Conservation (phyloP, 2,888 invertebrate genomes). For the Erebia aethiops region DNA sequence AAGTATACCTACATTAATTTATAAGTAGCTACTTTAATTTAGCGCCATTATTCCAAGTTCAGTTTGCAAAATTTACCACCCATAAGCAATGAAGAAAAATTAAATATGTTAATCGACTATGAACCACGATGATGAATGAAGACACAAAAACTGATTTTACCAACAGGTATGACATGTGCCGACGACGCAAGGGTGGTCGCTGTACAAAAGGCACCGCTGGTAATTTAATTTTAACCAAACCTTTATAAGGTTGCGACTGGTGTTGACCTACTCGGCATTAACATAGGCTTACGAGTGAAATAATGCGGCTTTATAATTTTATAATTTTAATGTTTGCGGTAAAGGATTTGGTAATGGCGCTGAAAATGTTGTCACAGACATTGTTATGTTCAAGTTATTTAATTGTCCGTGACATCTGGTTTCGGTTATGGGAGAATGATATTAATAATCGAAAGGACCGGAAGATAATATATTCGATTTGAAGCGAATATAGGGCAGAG, state of each 20-base stretch:
- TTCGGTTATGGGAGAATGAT: constrained; percentile 33
- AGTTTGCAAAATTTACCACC: constrained; percentile 31
- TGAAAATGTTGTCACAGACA: constrained; percentile 61
- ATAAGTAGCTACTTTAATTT: constrained; percentile 50
- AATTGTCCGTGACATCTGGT: constrained; percentile 30
- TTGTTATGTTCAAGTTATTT: constrained; percentile 41
- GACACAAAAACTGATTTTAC: constrained; percentile 72
- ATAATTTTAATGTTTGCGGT: constrained; percentile 75
- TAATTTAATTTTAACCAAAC: constrained; percentile 84
- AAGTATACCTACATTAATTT: constrained; percentile 56
- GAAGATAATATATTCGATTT: background rate
- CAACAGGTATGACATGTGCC: constrained; percentile 98
- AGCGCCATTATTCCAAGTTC: constrained; percentile 69
- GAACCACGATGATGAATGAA: constrained; percentile 52
- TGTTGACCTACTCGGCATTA: constrained; percentile 69
- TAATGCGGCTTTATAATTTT: constrained; percentile 74
- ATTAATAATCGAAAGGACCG: background rate
- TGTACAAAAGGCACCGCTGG: constrained; percentile 99
- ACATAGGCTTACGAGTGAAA: constrained; percentile 75
- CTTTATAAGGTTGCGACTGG: constrained; percentile 63
- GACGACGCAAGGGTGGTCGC: constrained; percentile 97
- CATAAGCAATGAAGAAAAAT: constrained; percentile 16
- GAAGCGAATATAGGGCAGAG: background rate
- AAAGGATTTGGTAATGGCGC: constrained; percentile 82
- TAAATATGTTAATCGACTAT: constrained; percentile 3